Conservation (phyloP, 2,888 invertebrate genomes). For the Tiphia femorata region DNA sequence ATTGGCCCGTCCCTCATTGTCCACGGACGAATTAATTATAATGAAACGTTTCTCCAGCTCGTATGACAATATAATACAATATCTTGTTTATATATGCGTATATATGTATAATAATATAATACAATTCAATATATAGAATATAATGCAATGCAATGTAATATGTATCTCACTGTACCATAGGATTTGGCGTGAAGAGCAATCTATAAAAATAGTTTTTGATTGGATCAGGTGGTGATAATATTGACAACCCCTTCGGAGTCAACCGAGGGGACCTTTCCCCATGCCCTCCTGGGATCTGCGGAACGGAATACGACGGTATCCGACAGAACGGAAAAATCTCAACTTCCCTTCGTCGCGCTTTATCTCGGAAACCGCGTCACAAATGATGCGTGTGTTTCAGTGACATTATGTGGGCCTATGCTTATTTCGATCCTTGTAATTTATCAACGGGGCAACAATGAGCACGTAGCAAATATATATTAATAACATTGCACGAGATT, state of each 20-base stretch:
- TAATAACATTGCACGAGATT: too few species aligned
- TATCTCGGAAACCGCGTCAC: too few species aligned
- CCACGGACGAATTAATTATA: slow-evolving; percentile 17
- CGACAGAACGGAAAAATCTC: not conserved
- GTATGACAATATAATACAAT: slow-evolving; percentile 16
- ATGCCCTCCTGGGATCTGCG: slow-evolving; percentile 7
- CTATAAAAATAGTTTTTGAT: slow-evolving; percentile 54
- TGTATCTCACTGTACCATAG: slow-evolving; percentile 27
- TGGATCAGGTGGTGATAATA: slow-evolving; percentile 26
- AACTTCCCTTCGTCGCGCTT: too few species aligned
- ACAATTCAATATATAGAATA: slow-evolving; percentile 34
- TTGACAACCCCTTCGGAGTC: slow-evolving; percentile 9
- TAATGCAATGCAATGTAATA: slow-evolving; percentile 39
- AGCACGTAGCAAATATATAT: too few species aligned
- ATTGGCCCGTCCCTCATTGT: not conserved
- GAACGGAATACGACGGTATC: slow-evolving; percentile 9
- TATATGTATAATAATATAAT: slow-evolving; percentile 29
- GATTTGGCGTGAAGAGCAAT: slow-evolving; percentile 43
- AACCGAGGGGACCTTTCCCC: slow-evolving; percentile 15
- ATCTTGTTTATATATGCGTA: slow-evolving; percentile 25
- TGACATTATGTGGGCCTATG: too few species aligned
- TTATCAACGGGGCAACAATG: too few species aligned
- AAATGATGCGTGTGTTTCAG: too few species aligned
- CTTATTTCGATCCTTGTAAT: too few species aligned
- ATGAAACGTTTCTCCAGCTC: slow-evolving; percentile 35